phyloP scores from a whole-genome alignment of 2,113 vertebrate species.

The Porphyrio hochstetteri region DNA sequence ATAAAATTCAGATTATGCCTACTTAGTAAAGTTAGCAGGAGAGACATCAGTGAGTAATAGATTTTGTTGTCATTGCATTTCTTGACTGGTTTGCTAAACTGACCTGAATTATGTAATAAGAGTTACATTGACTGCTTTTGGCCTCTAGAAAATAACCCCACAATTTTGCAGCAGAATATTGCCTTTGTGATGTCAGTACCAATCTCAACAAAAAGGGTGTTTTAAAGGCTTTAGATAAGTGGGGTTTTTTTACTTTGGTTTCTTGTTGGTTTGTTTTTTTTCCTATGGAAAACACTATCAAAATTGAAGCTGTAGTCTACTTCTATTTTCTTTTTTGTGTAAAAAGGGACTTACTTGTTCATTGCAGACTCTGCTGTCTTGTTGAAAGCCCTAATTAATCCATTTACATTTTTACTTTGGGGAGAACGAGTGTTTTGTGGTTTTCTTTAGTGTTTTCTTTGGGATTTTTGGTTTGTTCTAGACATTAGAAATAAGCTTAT shows the following conservation, averaged over 20 bases:
- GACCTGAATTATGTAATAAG: background rate
- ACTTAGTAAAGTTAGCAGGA: background rate
- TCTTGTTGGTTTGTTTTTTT: background rate
- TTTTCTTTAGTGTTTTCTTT: too few species aligned
- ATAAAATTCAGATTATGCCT: background rate
- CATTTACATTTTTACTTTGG: background rate
- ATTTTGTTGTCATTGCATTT: background rate
- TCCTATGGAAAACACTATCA: background rate
- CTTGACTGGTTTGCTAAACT: background rate
- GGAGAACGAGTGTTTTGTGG: background rate
- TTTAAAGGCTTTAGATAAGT: background rate
- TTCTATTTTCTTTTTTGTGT: background rate
- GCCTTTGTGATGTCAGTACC: background rate
- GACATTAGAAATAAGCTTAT: background rate
- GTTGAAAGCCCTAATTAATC: background rate
- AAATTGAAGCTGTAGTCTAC: background rate
- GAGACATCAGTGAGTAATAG: background rate
- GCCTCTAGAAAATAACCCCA: background rate
- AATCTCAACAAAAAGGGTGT: background rate
- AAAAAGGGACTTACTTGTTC: conserved; percentile 20
- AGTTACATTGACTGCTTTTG: background rate
- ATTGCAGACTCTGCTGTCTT: conserved; percentile 10
- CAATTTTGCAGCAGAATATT: background rate
- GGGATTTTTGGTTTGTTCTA: background rate
- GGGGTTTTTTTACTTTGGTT: background rate